A percentile compares a stretch with the other conserved stretches of the same genome.
Evolutionary conservation across 30 jellyfish, hydroid and myxozoan genomes (phyloP).

Genomic region (Hydra vulgaris): DNA sequence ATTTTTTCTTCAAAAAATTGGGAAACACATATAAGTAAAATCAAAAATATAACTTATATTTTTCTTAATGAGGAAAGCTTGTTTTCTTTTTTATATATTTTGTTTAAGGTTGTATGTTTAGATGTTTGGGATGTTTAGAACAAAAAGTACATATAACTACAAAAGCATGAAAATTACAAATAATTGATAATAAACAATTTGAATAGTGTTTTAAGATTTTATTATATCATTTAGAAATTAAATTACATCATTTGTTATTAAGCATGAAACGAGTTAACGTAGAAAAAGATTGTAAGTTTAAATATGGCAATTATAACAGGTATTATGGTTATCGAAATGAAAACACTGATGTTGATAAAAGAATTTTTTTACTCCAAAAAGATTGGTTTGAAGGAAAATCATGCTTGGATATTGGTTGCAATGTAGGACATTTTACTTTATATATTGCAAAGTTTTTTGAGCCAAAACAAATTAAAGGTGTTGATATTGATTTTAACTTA

Average conservation of each 20-base stretch:
- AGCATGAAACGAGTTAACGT: background rate
- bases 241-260: background rate
- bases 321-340: constrained; percentile 92
- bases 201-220: too few relatives aligned
- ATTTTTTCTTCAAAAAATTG: too few relatives aligned
- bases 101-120: too few relatives aligned
- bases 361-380: constrained; percentile 39
- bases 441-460: constrained; percentile 60
- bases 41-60: too few relatives aligned
- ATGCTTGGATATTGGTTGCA: constrained; percentile 94
- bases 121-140: too few relatives aligned
- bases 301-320: constrained; percentile 80
- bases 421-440: constrained; percentile 87
- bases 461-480: constrained; percentile 50
- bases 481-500: constrained; percentile 64
- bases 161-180: too few relatives aligned
- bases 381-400: constrained; percentile 46
- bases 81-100: too few relatives aligned
- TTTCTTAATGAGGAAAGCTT: too few relatives aligned
- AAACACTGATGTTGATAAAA: constrained; percentile 51
- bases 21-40: too few relatives aligned
- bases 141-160: too few relatives aligned
- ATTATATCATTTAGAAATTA: too few relatives aligned
- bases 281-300: constrained; percentile 15
- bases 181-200: too few relatives aligned